Evolutionary conservation across 64 coral and sea anemone genomes (phyloP), one percentile per base, ranked within the genome.

Genomic region (Dendrophyllia cribrosa): DNA sequence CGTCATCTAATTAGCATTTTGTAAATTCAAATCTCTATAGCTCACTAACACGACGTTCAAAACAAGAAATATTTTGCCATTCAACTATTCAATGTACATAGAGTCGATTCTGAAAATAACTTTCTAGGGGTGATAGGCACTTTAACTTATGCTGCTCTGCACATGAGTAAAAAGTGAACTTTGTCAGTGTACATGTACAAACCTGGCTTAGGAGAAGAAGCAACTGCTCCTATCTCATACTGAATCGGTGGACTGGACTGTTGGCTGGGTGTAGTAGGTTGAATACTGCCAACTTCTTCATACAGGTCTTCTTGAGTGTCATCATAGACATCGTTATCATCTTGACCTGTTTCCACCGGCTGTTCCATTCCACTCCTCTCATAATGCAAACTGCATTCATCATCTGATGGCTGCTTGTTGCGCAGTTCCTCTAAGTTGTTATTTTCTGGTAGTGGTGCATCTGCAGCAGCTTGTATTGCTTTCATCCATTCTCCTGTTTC

Each of bases 381-480:
- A 78, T 93, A 93, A 45, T 51, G 12, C 9, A 93, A 68, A 45
- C 92, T 97, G 9, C 94, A 87, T 55, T 97, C 92, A 26, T 97
- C 95, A 59, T 77, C 89, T 15, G 86, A 88, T 51, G 78, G 76
- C 15, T 91, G 65, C 52, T 88, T 85, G 59, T 69, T 78, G 22
- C 89, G 74, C n/a, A 97, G 62, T 74, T 88, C 48, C 34, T 75
- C 80, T 13, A 94, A 25, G 3, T 73, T 88, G 22, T 94, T 81
- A 26, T 61, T 77, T 2, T 63, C 83, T 43, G 92, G 83, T 5
- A 94, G 71, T 24, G 66, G 86, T 8, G 82, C 77, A 59, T 66
- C 69, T 55, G 81, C 82, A 47, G 91, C 87, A 71, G 61, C 82
- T 12, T 75, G 44, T 48, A 97, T 66, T 51, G 88, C 95, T 48